Conservation (phyloP, 1,140 invertebrate species). For the Conopomorpha cramerella region DNA sequence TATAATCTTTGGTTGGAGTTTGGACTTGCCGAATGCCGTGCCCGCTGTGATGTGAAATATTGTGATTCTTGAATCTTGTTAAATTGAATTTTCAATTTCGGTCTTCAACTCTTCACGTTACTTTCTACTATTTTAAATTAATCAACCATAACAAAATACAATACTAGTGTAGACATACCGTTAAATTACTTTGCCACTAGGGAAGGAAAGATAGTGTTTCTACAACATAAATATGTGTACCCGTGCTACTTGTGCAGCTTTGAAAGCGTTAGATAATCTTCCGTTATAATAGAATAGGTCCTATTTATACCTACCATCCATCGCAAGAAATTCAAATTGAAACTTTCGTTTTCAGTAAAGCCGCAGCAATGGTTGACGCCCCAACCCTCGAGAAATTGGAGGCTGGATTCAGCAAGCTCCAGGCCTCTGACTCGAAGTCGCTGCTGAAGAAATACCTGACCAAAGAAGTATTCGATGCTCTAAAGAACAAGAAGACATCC, state of each 20-base stretch:
- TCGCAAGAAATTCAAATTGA: too few species aligned
- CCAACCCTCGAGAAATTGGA: conserved; percentile 88
- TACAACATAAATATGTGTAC: conserved; percentile 54
- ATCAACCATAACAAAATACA: too few species aligned
- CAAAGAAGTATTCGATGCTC: conserved; percentile 85
- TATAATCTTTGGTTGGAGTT: too few species aligned
- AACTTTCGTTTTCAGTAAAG: conserved; percentile 70
- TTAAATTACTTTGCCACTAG: too few species aligned
- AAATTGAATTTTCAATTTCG: neutral
- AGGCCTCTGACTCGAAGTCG: conserved; percentile 89
- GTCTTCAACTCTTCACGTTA: too few species aligned
- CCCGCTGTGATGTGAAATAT: conserved; percentile 22
- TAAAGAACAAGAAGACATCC: conserved; percentile 90
- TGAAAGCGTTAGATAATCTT: conserved; percentile 42
- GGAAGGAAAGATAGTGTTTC: too few species aligned
- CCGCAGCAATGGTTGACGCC: conserved; percentile 83
- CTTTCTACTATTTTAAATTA: too few species aligned
- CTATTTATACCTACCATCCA: too few species aligned
- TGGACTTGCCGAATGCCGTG: too few species aligned
- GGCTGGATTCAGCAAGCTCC: conserved; percentile 86
- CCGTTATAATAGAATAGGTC: too few species aligned
- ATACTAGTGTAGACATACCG: too few species aligned
- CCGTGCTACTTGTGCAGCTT: conserved; percentile 43
- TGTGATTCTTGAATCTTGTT: neutral
- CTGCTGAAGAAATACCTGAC: conserved; percentile 93